These are phyloP conservation scores for Ellobius talpinus DNA, from an alignment of 2,113 vertebrate genomes.

Conservation along the genomic window DNA sequence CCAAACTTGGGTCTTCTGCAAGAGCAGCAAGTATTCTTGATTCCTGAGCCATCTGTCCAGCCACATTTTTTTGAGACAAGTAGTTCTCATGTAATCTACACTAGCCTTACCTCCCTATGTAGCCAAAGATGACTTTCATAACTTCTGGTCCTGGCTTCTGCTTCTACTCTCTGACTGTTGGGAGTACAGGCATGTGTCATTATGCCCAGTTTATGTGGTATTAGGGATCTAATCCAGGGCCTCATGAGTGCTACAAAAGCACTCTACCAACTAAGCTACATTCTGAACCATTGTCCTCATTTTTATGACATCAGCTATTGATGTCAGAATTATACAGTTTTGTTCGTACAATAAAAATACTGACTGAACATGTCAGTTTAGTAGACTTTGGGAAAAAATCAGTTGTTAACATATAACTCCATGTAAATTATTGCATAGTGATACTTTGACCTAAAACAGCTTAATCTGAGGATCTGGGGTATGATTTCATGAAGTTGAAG, in stretches of 20 bases:
- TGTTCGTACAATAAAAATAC: slow-evolving; percentile 18
- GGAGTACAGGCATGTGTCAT: neutral
- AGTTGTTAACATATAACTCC: neutral
- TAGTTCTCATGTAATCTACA: neutral
- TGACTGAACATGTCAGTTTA: neutral
- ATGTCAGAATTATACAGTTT: neutral
- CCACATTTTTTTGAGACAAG: neutral
- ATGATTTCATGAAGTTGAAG: slow-evolving; percentile 15
- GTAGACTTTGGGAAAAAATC: neutral
- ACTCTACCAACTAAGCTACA: neutral
- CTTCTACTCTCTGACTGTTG: neutral
- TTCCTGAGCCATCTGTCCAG: neutral
- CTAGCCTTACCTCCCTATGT: neutral
- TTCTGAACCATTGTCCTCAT: neutral
- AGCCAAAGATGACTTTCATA: neutral
- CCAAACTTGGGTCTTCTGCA: neutral
- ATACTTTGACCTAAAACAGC: neutral
- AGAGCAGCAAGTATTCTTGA: neutral
- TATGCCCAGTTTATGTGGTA: neutral
- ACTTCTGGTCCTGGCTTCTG: no score
- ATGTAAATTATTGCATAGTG: slow-evolving; percentile 16
- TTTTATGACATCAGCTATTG: slow-evolving; percentile 36
- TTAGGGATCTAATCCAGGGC: neutral
- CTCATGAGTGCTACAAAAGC: neutral
- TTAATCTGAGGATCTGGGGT: slow-evolving; percentile 4